Evolutionary conservation across 2,888 invertebrate species (phyloP).

Genomic region (Diarsia brunnea): DNA sequence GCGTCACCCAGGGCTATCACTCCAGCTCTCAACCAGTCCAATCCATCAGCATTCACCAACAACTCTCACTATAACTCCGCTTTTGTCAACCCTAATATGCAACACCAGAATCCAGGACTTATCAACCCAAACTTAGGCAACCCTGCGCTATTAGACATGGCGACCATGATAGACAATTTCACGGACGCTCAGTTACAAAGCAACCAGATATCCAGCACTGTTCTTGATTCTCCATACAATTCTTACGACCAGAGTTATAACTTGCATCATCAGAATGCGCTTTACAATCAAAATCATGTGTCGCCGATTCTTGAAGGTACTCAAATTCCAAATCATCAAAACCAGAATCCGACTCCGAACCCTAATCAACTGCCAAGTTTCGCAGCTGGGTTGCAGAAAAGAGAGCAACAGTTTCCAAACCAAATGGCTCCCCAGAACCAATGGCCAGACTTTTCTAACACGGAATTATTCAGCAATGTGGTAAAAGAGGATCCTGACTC

Average conservation of each 20-base stretch:
- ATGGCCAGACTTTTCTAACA: constrained; percentile 86
- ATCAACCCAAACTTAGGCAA: constrained; percentile 88
- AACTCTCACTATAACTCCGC: constrained; percentile 86
- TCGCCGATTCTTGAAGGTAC: constrained; percentile 88
- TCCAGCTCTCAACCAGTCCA: constrained; percentile 84
- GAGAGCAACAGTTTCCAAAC: constrained; percentile 79
- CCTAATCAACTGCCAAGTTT: constrained; percentile 88
- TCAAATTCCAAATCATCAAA: constrained; percentile 81
- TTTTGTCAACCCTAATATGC: constrained; percentile 87
- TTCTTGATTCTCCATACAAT: constrained; percentile 93
- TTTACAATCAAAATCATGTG: constrained; percentile 90
- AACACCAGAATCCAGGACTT: constrained; percentile 83
- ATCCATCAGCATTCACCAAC: constrained; percentile 82
- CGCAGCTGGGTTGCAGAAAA: constrained; percentile 83
- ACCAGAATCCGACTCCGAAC: constrained; percentile 78
- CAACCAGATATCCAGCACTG: constrained; percentile 96
- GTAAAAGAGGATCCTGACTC: constrained; percentile 94
- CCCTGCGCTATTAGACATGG: constrained; percentile 93
- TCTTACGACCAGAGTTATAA: constrained; percentile 92
- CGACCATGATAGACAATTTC: constrained; percentile 94
- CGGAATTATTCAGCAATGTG: constrained; percentile 88
- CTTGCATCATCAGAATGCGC: constrained; percentile 92
- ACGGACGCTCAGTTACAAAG: constrained; percentile 95
- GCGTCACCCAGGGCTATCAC: constrained; percentile 90
- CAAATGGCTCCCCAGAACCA: constrained; percentile 80